Percentiles rank a stretch among this genome's conserved stretches.
Conservation (phyloP, 2,888 invertebrate species). For the Caenorhabditis sp. region DNA sequence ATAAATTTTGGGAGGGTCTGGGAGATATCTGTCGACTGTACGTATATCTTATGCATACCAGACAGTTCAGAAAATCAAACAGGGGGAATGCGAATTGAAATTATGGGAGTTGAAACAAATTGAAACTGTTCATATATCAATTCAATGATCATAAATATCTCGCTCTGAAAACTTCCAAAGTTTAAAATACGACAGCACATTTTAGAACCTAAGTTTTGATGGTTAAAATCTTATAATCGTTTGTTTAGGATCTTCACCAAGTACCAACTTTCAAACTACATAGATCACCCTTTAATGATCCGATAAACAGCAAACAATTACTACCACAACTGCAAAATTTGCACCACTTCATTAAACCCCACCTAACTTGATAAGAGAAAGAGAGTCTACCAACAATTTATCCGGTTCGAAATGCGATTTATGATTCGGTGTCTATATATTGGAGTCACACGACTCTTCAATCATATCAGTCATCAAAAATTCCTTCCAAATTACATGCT, state of each 20-base stretch:
- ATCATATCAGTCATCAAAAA: constrained; percentile 32
- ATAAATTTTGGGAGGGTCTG: not conserved
- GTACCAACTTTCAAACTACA: constrained; percentile 3
- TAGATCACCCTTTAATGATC: constrained; percentile 2
- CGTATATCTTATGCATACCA: not conserved
- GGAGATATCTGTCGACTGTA: not conserved
- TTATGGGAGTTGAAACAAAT: not conserved
- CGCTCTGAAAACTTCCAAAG: too few species aligned
- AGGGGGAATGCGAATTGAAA: not conserved
- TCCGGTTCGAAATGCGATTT: constrained; percentile 47
- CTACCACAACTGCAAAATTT: not conserved
- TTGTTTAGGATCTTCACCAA: not conserved
- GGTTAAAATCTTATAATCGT: too few species aligned
- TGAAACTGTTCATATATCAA: not conserved
- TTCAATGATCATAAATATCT: too few species aligned
- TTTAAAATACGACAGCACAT: too few species aligned
- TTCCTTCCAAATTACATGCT: constrained; percentile 37
- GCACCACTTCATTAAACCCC: constrained; percentile 11
- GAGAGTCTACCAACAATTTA: not conserved
- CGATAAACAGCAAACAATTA: constrained; percentile 4
- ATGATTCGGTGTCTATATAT: constrained; percentile 26
- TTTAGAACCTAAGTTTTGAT: too few species aligned
- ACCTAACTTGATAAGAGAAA: constrained; percentile 46
- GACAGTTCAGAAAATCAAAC: not conserved
- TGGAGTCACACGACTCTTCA: constrained; percentile 49